Conservation (phyloP, 1,140 invertebrate species). For the Camponotus floridanus region DNA sequence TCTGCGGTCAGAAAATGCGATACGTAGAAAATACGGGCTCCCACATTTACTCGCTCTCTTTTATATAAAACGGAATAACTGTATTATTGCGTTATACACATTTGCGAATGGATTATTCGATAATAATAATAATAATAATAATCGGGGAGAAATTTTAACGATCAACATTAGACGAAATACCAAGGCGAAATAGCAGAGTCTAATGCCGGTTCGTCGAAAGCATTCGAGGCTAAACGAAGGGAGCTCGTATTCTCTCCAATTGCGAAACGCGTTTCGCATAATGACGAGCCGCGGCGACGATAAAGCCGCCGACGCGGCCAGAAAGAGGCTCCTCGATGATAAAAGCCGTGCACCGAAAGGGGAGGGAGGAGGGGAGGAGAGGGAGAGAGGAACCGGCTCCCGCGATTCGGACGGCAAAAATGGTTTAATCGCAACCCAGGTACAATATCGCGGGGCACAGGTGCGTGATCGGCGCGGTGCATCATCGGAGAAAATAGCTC, state of each 20-base stretch:
- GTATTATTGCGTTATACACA: background rate
- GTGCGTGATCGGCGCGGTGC: slow-evolving; percentile 31
- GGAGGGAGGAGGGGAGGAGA: no score
- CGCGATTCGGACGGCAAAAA: slow-evolving; percentile 32
- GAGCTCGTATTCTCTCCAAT: slow-evolving; percentile 32
- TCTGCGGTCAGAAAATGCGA: background rate
- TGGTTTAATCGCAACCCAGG: slow-evolving; percentile 28
- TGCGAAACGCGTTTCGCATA: slow-evolving; percentile 55
- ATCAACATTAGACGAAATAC: slow-evolving; percentile 5
- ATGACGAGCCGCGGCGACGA: slow-evolving; percentile 19
- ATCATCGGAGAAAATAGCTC: slow-evolving; percentile 57
- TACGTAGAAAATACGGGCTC: background rate
- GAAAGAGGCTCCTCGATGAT: background rate
- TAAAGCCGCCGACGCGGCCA: background rate
- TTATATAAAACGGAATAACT: background rate
- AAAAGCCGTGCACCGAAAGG: no score
- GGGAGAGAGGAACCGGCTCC: slow-evolving; percentile 45
- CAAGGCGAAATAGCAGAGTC: background rate
- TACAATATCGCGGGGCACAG: slow-evolving; percentile 33
- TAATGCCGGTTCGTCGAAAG: background rate
- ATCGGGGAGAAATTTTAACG: background rate
- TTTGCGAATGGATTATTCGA: background rate
- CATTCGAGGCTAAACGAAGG: slow-evolving; percentile 39
- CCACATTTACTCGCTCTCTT: no score
- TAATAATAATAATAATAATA: background rate